These are phyloP conservation scores for Steinernema carpocapsae DNA, from an alignment of 2,888 invertebrate species.

Conservation along the genomic window DNA sequence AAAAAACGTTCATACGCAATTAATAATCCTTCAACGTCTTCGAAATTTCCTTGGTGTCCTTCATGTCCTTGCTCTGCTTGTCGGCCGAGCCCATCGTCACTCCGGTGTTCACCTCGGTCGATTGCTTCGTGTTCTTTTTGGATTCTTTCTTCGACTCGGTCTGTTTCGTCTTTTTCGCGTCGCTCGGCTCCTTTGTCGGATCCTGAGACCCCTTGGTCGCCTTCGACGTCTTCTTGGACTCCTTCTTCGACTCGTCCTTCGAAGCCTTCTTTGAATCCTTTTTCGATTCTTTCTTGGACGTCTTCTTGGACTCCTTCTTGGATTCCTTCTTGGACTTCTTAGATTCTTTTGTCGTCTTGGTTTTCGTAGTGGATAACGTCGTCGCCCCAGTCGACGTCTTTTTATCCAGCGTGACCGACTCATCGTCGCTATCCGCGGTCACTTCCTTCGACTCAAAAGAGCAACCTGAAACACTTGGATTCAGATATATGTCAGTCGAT, in stretches of 20 bases:
- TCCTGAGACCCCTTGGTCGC: background rate
- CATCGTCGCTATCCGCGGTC: no score
- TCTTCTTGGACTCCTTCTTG: background rate
- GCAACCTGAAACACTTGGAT: no score
- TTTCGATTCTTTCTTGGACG: background rate
- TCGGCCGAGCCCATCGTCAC: background rate
- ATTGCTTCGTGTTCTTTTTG: background rate
- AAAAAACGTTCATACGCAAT: no score
- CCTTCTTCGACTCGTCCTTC: background rate
- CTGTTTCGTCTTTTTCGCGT: background rate
- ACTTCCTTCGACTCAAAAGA: no score
- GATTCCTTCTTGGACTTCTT: background rate
- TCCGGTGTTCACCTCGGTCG: background rate
- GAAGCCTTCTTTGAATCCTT: background rate
- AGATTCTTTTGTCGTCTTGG: no score
- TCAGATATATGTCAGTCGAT: no score
- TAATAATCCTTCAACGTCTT: no score
- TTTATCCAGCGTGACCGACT: no score
- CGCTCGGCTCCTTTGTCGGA: background rate
- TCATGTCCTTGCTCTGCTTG: background rate
- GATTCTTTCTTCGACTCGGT: background rate
- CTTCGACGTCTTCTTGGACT: background rate
- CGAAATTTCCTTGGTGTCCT: no score
- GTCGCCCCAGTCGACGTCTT: no score
- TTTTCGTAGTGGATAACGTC: no score